Evolutionary conservation across 2,797 vertebrate genomes (phyloP), one percentile per base, ranked within the genome.

Genomic region (Leptatherina wallacei): DNA sequence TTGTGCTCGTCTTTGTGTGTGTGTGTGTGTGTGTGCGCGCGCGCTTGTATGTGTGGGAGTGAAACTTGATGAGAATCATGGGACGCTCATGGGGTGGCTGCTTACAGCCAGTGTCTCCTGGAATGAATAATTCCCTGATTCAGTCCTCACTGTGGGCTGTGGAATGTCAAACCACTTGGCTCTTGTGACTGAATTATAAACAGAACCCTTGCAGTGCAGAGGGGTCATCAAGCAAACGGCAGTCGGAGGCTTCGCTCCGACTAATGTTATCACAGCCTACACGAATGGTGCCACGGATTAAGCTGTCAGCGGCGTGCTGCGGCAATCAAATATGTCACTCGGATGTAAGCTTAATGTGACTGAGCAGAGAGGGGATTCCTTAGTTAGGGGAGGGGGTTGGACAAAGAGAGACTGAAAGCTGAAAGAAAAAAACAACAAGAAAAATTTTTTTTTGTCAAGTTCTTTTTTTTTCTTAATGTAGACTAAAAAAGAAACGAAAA

Each of bases 1-100:
- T 32, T 3, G 6, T 32, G 30, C 30, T 32, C 30, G 3, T 32
- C 30, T 32, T 4, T 32, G 6, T 32, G 30, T 32, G 30, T 32
- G 30, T 32, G 30, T 32, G 30, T 32, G 30, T 32, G 24, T 27
- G 24, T 27, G 24, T 27, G 24, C 2, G 72, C 57, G 59, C 61
- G 75, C 61, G 64, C 44, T 16, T 65, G 64, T 65, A 75, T 61
- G 82, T 66, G 74, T 61, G 2, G 61, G 77, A 64, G 62, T 38
- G 73, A 40, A 57, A 51, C 80, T 81, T 68, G 78, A 93, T 86
- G 83, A 86, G 83, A 77, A 87, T 91, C 92, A 93, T 80, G 91
- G 83, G 94, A 93, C 80, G 63, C 77, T 91, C 87, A 89, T 88
- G 75, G 83, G 89, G 83, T 42, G 67, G 55, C 73, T 63, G 86